Evolutionary conservation across 2,113 vertebrate species (phyloP).

Genomic region (Abramis brama): DNA sequence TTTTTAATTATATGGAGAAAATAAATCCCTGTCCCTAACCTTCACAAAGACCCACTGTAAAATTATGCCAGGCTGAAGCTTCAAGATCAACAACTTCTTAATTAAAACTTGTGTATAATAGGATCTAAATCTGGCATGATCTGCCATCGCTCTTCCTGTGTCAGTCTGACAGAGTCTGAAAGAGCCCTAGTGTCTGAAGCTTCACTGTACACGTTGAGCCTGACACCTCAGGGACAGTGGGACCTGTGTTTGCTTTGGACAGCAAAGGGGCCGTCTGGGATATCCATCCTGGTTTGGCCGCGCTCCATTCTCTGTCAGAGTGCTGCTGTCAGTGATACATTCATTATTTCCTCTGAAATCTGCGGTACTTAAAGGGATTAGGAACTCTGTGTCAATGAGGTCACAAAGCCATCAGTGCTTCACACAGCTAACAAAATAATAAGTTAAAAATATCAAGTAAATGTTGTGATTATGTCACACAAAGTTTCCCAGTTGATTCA

Average conservation of each 20-base stretch:
- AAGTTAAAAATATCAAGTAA: not conserved
- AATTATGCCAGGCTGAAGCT: constrained; percentile 24
- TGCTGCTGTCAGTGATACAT: constrained; percentile 1
- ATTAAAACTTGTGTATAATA: constrained; percentile 54
- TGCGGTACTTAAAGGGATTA: constrained; percentile 22
- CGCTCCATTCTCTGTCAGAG: constrained; percentile 35
- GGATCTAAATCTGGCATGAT: constrained; percentile 55
- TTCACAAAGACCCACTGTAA: constrained; percentile 57
- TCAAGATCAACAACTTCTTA: constrained; percentile 60
- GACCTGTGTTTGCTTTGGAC: constrained; percentile 48
- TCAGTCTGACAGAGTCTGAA: constrained; percentile 42
- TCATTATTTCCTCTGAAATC: constrained; percentile 43
- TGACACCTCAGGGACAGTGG: constrained; percentile 58
- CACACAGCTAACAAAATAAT: not conserved
- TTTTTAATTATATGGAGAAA: constrained; percentile 49
- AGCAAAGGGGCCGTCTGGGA: constrained; percentile 57
- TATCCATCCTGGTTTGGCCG: constrained; percentile 50
- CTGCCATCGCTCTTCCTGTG: constrained; percentile 52
- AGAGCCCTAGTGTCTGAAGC: constrained; percentile 51
- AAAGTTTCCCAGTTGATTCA: not conserved
- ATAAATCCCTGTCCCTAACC: constrained; percentile 20
- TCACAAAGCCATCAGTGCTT: not conserved
- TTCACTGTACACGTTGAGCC: constrained; percentile 48
- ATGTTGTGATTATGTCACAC: not conserved
- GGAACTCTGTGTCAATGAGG: constrained; percentile 19